Evolutionary conservation across 1,140 invertebrate genomes (phyloP).

Genomic region (Macrobrachium nipponense): DNA sequence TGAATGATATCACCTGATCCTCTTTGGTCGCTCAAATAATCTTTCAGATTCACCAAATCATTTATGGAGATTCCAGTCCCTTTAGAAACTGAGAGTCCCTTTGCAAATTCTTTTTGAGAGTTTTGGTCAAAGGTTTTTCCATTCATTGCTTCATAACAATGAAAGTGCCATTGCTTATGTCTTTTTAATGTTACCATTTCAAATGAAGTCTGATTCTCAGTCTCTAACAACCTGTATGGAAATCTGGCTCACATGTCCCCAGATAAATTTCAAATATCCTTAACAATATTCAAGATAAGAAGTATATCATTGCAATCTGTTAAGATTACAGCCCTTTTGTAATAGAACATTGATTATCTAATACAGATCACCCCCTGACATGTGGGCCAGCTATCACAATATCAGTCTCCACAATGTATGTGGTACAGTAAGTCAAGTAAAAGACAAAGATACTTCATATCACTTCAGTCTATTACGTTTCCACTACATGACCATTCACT

Average conservation of each 20-base stretch:
- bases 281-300: not conserved
- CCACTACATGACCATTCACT: constrained; percentile 27
- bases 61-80: constrained; percentile 3
- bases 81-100: constrained; percentile 14
- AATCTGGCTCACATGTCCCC: constrained; percentile 43
- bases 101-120: too few species aligned
- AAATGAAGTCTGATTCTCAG: constrained; percentile 24
- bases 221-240: constrained; percentile 35
- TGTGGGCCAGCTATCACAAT: constrained; percentile 44
- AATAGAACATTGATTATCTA: too few species aligned
- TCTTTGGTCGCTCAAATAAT: not conserved
- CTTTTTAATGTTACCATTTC: not conserved
- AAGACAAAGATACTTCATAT: constrained; percentile 38
- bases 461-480: constrained; percentile 28
- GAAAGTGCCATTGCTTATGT: too few species aligned
- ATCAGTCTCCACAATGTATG: constrained; percentile 49
- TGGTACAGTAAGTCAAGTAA: constrained; percentile 56
- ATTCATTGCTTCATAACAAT: too few species aligned
- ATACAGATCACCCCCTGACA: constrained; percentile 8
- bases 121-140: too few species aligned
- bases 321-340: too few species aligned
- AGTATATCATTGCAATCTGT: too few species aligned
- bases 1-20: not conserved
- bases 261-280: not conserved
- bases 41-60: constrained; percentile 18